Base-by-base conservation (phyloP, 2,113 vertebrate species). In the Eudyptes chrysolophus region DNA sequence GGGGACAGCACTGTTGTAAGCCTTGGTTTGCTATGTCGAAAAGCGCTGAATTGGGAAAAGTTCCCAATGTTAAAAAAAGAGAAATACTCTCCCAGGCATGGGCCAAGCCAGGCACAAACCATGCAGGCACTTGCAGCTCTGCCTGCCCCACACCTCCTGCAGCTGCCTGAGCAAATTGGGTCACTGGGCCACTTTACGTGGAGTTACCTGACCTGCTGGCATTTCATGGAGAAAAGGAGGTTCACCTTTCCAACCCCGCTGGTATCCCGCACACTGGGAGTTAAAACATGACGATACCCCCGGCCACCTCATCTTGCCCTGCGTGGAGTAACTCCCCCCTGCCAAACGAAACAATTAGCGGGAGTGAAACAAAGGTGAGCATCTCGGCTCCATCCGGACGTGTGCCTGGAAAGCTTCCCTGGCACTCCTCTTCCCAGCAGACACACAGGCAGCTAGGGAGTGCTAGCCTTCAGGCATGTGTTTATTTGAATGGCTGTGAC, bases 281-380 rank as follows among this genome's bases (percentile, higher is more conserved):
- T 90, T 79, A 60, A 80, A 69, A 19, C 10, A 52, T 0, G 11
- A 55, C 6, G 16, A 62, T 40, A 24, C 10, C 42, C 75, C 34
- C 3, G 2, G 64, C 36, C 65, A 87, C 64, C n/a, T 84, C 38
- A 44, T 68, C 76, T 82, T 83, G 25, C 55, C 79, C 65, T 38
- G 34, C 5, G 5, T 70, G 65, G 46, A 96, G 7, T 46, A 92
- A 88, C 46, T 62, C 17, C 46, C n/a, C 38, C 29, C 38, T 25
- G 65, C 52, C 82, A 95, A 96, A 57, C 0, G 5, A 82, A 89
- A 94, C 92, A 91, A 82, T 84, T 30, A 80, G 76, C 1, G 5
- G 87, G 87, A 95, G 61, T 26, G 40, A 94, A 93, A 96, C 85
- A 76, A 94, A 94, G 72, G 87, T 87, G 92, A 94, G 69, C 0